A percentile compares a stretch with the other conserved stretches of the same genome.
phyloP scores from a whole-genome alignment of 2,797 vertebrate species.

The Orestias chungarensis region DNA sequence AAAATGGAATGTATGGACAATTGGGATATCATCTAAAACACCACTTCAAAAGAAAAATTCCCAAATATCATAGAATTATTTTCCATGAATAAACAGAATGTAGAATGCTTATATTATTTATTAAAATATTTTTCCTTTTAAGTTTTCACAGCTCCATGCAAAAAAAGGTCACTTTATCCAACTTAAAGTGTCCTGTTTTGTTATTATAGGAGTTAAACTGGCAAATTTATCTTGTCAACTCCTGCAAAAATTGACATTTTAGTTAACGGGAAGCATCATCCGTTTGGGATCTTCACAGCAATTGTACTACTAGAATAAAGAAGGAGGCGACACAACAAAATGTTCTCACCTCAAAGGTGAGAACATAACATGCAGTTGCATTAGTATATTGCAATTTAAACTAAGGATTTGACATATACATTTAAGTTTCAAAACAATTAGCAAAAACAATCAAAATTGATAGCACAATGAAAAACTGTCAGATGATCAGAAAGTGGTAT shows the following conservation, averaged over 20 bases:
- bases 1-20: not conserved
- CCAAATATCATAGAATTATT: not conserved
- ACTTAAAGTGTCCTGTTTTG: not conserved
- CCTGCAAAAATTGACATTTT: not conserved
- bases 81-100: not conserved
- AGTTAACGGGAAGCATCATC: not conserved
- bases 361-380: too few relatives aligned
- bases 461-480: too few relatives aligned
- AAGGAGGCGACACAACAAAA: not conserved
- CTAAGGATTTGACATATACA: too few relatives aligned
- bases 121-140: too few relatives aligned
- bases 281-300: not conserved
- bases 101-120: not conserved
- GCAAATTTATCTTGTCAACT: not conserved
- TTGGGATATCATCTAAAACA: not conserved
- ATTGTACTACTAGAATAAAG: not conserved
- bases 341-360: not conserved
- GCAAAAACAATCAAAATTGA: too few relatives aligned
- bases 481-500: not conserved
- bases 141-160: not conserved
- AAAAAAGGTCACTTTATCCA: not conserved
- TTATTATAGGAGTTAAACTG: not conserved
- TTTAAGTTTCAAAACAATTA: too few relatives aligned
- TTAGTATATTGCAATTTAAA: not conserved
- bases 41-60: not conserved